A percentile compares a stretch with the other conserved stretches of the same genome.
phyloP scores from a whole-genome alignment of 2,797 vertebrate genomes.

The Tokudaia muenninki region DNA sequence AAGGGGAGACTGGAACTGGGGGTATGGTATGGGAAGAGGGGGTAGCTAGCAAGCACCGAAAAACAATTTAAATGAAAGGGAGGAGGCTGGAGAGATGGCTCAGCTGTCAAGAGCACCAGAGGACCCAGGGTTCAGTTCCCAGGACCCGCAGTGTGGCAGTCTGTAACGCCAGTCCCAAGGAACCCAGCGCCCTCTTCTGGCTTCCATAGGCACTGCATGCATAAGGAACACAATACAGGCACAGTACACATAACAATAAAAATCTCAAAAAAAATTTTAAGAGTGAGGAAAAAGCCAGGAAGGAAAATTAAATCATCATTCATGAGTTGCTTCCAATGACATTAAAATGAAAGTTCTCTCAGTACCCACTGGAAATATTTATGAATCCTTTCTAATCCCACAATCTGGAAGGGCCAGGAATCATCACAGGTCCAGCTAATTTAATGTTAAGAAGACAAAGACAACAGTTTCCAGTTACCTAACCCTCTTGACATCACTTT shows the following conservation, averaged over 20 bases:
- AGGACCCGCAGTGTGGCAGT: neutral
- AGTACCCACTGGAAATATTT: neutral
- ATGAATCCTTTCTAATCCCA: neutral
- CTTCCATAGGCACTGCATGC: neutral
- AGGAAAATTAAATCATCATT: neutral
- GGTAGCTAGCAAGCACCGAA: neutral
- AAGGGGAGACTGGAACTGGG: neutral
- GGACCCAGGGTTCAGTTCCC: neutral
- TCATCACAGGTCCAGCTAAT: neutral
- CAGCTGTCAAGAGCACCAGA: neutral
- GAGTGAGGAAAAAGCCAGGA: neutral
- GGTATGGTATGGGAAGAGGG: too few species aligned
- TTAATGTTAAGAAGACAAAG: neutral
- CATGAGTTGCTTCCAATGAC: conserved; percentile 1
- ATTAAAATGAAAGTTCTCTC: neutral
- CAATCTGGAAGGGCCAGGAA: neutral
- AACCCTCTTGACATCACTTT: neutral
- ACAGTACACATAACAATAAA: neutral
- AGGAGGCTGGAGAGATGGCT: neutral
- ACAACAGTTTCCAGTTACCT: neutral
- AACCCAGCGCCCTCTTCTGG: neutral
- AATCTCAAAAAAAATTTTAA: neutral
- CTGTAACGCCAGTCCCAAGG: neutral
- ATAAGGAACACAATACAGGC: neutral
- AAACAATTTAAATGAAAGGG: neutral